phyloP scores from a whole-genome alignment of 2,797 vertebrate genomes.

The Phoeniculus purpureus region DNA sequence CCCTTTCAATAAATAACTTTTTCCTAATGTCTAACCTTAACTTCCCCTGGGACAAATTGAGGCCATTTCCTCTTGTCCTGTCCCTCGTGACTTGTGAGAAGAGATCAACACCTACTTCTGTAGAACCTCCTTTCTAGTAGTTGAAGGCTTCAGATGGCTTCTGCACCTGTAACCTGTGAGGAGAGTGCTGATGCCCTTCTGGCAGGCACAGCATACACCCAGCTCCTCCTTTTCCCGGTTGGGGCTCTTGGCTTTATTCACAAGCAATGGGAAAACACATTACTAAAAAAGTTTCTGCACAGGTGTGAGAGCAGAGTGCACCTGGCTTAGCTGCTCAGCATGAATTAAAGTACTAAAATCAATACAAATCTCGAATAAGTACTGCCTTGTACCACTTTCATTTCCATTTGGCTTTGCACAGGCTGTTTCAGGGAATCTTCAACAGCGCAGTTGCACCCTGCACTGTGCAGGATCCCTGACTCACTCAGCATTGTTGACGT shows the following conservation, averaged over 20 bases:
- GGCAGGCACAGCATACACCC: neutral
- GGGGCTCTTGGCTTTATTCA: neutral
- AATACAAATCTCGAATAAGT: neutral
- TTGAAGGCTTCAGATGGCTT: neutral
- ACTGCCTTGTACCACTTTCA: neutral
- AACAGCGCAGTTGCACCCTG: neutral
- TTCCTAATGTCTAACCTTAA: no score
- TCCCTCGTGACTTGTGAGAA: no score
- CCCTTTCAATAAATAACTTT: no score
- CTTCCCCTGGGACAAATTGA: no score
- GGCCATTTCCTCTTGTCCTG: no score
- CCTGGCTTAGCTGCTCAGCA: neutral
- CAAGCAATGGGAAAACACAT: neutral
- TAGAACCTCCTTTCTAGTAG: no score
- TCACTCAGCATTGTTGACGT: neutral
- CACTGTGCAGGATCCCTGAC: neutral
- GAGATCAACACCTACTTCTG: no score
- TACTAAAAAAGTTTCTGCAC: neutral
- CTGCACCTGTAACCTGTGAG: neutral
- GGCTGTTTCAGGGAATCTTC: conserved; percentile 20
- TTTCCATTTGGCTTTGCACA: neutral
- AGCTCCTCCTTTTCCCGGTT: neutral
- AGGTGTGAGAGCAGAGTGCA: neutral
- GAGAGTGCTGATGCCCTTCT: neutral
- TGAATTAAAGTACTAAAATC: neutral